A percentile compares a stretch with the other conserved stretches of the same genome.
These are phyloP conservation scores for Andinoacara biseriatus DNA, from an alignment of 2,113 vertebrate species.

Conservation along the genomic window DNA sequence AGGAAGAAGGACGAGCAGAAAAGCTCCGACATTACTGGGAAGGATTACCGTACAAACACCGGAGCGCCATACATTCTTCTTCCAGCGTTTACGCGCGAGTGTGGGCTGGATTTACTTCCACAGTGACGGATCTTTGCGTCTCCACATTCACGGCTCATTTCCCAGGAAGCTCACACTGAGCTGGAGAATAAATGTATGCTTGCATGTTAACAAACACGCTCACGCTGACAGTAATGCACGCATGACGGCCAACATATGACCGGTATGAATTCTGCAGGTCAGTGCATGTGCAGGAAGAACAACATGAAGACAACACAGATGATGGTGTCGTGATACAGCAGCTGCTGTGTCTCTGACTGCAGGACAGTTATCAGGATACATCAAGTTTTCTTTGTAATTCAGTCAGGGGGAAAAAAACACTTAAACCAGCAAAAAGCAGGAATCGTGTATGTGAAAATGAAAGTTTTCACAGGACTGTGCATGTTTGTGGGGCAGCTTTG, in stretches of 20 bases:
- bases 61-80: background rate
- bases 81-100: background rate
- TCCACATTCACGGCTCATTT: slow-evolving; percentile 44
- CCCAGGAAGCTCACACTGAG: slow-evolving; percentile 16
- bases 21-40: slow-evolving; percentile 31
- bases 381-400: rapidly evolving
- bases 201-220: background rate
- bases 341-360: too few species aligned
- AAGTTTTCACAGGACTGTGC: background rate
- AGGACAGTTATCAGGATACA: background rate
- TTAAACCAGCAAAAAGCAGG: too few species aligned
- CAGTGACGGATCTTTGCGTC: slow-evolving; percentile 27
- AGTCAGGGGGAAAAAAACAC: too few species aligned
- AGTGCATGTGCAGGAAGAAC: background rate
- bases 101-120: background rate
- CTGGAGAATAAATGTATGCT: slow-evolving; percentile 28
- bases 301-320: too few species aligned
- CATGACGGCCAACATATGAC: background rate
- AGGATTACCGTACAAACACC: slow-evolving; percentile 11
- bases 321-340: too few species aligned
- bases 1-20: background rate
- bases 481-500: background rate
- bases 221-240: background rate
- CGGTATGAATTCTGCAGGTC: background rate
- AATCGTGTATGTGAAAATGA: background rate